Conservation (phyloP, 2,113 vertebrate genomes). For the Theropithecus gelada region DNA sequence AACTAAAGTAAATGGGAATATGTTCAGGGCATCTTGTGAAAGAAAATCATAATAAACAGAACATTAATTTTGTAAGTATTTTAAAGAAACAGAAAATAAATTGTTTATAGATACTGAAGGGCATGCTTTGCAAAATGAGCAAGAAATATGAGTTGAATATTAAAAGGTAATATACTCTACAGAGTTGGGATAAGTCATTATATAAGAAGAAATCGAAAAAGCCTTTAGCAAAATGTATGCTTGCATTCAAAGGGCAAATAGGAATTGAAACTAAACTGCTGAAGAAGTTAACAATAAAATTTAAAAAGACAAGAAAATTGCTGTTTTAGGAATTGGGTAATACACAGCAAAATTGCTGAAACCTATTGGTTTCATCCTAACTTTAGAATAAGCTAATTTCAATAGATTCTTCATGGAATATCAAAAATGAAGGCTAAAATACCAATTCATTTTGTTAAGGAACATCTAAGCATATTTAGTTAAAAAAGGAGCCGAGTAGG, state of each 20-base stretch:
- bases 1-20: neutral
- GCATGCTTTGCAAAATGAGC: neutral
- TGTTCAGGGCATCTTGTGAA: neutral
- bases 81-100: neutral
- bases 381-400: neutral
- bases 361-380: neutral
- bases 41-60: neutral
- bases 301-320: neutral
- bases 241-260: conserved; percentile 41
- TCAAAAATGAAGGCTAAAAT: neutral
- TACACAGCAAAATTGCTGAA: conserved; percentile 1
- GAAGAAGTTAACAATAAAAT: conserved; percentile 6
- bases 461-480: neutral
- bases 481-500: accelerated
- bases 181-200: conserved; percentile 57
- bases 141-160: conserved; percentile 17
- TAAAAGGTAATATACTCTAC: neutral
- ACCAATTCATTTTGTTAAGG: neutral
- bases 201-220: conserved; percentile 3
- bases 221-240: neutral
- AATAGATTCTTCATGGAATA: neutral
- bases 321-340: neutral
- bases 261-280: neutral
- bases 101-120: conserved; percentile 27
- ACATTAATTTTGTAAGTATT: conserved; percentile 7